Evolutionary conservation across 1,140 invertebrate genomes (phyloP).

Genomic region (Caligus rogercresseyi): DNA sequence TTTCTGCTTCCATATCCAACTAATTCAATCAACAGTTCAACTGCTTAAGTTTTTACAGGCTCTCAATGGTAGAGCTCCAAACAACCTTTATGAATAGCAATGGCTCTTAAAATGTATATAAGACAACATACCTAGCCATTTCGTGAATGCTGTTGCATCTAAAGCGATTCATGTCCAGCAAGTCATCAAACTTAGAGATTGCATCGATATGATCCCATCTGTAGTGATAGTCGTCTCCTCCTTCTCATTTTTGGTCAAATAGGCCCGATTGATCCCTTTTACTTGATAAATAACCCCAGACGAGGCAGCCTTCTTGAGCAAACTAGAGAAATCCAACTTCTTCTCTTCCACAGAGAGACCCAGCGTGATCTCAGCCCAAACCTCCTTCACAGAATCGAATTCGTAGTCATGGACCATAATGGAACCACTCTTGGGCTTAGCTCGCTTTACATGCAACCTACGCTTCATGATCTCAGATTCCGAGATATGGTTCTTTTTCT

Average conservation of each 20-base stretch:
- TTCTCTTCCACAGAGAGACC: conserved; percentile 18
- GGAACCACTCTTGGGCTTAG: background rate
- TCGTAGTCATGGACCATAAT: conserved; percentile 40
- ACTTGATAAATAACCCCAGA: conserved; percentile 61
- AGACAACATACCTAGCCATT: conserved; percentile 48
- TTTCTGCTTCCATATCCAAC: too few species aligned
- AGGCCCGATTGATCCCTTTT: conserved; percentile 59
- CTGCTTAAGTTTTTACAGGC: background rate
- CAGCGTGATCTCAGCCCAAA: conserved; percentile 50
- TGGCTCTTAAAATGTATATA: too few species aligned
- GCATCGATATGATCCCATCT: conserved; percentile 75
- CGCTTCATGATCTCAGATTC: background rate
- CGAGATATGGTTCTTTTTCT: background rate
- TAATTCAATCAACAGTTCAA: background rate
- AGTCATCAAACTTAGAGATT: conserved; percentile 59
- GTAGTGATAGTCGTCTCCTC: conserved; percentile 53
- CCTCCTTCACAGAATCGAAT: conserved; percentile 48
- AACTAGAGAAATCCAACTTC: conserved; percentile 49
- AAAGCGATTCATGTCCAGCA: conserved; percentile 65
- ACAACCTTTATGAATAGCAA: too few species aligned
- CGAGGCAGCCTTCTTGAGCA: conserved; percentile 51
- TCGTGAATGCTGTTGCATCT: conserved; percentile 90
- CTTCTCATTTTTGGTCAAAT: conserved; percentile 35
- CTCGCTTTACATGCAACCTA: background rate
- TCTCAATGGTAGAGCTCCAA: too few species aligned